Evolutionary conservation across 2,888 invertebrate species (phyloP).

Genomic region (Bellardia bayeri): DNA sequence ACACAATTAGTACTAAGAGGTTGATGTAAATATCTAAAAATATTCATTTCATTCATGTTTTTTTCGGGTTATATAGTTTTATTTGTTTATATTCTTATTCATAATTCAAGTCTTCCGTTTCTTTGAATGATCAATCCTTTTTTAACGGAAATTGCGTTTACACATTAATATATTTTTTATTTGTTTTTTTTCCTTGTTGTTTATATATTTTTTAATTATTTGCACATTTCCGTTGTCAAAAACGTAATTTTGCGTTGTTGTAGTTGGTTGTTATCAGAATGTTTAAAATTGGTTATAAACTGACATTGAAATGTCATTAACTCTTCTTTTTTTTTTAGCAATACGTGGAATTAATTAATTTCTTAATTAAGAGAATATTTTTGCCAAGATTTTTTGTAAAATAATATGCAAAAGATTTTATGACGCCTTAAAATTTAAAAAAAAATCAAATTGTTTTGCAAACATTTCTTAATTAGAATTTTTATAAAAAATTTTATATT

Average conservation of each 20-base stretch:
- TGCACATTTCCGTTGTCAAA: constrained; percentile 71
- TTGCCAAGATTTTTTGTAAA: neutral
- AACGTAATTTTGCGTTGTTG: constrained; percentile 3
- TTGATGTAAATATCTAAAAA: constrained; percentile 62
- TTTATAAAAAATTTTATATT: too few relatives aligned
- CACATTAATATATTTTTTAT: constrained; percentile 11
- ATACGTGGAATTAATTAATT: constrained; percentile 66
- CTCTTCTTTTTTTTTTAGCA: constrained; percentile 23
- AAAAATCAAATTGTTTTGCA: too few relatives aligned
- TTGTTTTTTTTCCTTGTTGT: constrained; percentile 6
- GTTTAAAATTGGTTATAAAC: constrained; percentile 40
- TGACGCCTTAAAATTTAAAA: too few relatives aligned
- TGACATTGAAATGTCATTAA: constrained; percentile 67
- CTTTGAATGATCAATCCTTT: constrained; percentile 32
- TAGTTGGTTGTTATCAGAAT: constrained; percentile 37
- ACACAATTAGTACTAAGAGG: constrained; percentile 4
- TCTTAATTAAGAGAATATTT: neutral
- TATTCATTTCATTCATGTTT: constrained; percentile 46
- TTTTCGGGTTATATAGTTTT: neutral
- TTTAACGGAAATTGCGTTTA: constrained; percentile 65
- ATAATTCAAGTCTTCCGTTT: constrained; percentile 55
- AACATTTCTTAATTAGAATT: too few relatives aligned
- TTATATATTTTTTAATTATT: constrained; percentile 35
- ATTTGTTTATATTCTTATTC: constrained; percentile 8
- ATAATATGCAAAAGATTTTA: neutral